A percentile compares a stretch with the other conserved stretches of the same genome.
phyloP scores from a whole-genome alignment of 2,797 vertebrate genomes.

The Semotilus atromaculatus region DNA sequence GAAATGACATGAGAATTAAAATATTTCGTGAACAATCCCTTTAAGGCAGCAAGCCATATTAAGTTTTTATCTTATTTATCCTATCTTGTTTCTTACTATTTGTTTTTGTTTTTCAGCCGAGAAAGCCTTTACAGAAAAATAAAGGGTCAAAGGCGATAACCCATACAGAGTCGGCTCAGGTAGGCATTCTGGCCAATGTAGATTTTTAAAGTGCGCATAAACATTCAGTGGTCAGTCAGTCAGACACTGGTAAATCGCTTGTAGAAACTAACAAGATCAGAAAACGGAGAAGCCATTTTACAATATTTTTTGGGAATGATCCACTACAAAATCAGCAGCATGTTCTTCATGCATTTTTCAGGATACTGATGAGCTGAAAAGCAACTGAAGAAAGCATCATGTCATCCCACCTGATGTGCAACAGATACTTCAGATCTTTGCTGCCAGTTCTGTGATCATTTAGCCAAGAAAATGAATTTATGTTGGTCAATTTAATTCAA shows the following conservation, averaged over 20 bases:
- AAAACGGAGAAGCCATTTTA: background rate
- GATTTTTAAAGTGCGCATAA: background rate
- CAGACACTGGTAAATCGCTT: background rate
- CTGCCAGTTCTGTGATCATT: background rate
- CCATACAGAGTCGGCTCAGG: too few relatives aligned
- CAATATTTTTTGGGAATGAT: background rate
- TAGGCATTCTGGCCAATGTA: too few relatives aligned
- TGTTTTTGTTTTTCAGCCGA: background rate
- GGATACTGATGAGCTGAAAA: background rate
- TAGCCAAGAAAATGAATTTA: background rate
- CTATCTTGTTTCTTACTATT: background rate
- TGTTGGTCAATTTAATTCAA: background rate
- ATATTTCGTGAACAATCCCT: background rate
- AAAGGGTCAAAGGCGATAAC: background rate
- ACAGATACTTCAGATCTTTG: background rate
- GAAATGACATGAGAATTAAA: background rate
- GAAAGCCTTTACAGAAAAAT: background rate
- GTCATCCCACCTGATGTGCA: conserved; percentile 3
- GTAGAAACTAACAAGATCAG: background rate
- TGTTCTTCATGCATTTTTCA: background rate
- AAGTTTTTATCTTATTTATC: background rate
- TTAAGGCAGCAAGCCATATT: background rate
- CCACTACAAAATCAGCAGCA: background rate
- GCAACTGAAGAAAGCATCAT: background rate
- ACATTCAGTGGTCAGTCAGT: background rate